Evolutionary conservation across 2,797 vertebrate genomes (phyloP).

Genomic region (Triplophysa yarkandensis): DNA sequence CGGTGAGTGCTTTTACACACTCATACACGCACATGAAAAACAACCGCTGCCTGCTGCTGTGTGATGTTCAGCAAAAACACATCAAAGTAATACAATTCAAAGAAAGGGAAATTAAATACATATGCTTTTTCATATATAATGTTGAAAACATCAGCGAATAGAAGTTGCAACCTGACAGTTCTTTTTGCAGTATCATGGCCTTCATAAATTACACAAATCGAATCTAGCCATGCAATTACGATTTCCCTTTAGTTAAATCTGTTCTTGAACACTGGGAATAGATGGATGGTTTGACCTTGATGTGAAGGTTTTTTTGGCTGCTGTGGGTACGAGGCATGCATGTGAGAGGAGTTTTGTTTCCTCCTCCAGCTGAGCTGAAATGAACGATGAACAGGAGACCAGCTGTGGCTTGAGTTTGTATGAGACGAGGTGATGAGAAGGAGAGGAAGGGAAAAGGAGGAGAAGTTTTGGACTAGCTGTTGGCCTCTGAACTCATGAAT

Average conservation of each 20-base stretch:
- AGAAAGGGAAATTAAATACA: conserved; percentile 59
- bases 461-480: conserved; percentile 11
- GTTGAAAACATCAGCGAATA: conserved; percentile 20
- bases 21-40: not conserved
- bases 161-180: conserved; percentile 29
- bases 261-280: not conserved
- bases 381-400: conserved; percentile 27
- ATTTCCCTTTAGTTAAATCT: conserved; percentile 12
- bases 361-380: conserved; percentile 9
- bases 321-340: not conserved
- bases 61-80: not conserved
- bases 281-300: conserved; percentile 30
- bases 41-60: not conserved
- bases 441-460: conserved; percentile 6
- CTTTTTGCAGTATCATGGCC: conserved; percentile 33
- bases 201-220: conserved; percentile 2
- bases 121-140: conserved; percentile 45
- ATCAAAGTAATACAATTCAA: conserved; percentile 30
- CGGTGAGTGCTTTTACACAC: not conserved
- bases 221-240: not conserved
- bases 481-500: conserved; percentile 64
- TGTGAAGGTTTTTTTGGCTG: conserved; percentile 28
- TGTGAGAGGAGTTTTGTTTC: conserved; percentile 10
- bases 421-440: not conserved
- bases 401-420: conserved; percentile 9